phyloP scores from a whole-genome alignment of 2,888 invertebrate genomes.

The Rhopalosiphum nymphaeae region DNA sequence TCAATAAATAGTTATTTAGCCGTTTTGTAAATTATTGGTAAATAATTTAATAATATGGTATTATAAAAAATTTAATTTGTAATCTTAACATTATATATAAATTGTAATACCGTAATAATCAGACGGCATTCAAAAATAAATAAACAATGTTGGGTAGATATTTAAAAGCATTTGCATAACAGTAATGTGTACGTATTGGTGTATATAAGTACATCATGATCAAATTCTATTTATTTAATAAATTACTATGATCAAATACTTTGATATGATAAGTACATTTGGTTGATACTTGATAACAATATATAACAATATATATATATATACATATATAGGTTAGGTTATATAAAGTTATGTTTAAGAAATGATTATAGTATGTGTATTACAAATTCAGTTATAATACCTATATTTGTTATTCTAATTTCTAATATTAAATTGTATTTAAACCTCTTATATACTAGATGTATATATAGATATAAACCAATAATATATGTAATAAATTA shows the following conservation, averaged over 20 bases:
- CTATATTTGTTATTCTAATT: background rate
- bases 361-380: background rate
- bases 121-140: background rate
- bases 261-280: background rate
- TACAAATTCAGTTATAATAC: background rate
- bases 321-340: too few species aligned
- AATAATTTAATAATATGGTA: background rate
- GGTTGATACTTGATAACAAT: background rate
- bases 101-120: background rate
- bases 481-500: background rate
- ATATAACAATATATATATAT: background rate
- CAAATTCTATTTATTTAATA: background rate
- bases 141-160: background rate
- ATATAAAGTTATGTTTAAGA: background rate
- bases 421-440: background rate
- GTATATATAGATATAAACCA: background rate
- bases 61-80: background rate
- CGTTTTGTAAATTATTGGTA: background rate
- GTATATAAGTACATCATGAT: background rate
- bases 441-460: background rate
- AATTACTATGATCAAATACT: background rate
- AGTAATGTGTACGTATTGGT: background rate
- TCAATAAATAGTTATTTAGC: background rate
- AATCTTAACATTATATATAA: background rate
- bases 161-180: background rate